These are phyloP conservation scores for Pseudocheirus occidentalis DNA, from an alignment of 2,797 vertebrate species.

Conservation along the genomic window DNA sequence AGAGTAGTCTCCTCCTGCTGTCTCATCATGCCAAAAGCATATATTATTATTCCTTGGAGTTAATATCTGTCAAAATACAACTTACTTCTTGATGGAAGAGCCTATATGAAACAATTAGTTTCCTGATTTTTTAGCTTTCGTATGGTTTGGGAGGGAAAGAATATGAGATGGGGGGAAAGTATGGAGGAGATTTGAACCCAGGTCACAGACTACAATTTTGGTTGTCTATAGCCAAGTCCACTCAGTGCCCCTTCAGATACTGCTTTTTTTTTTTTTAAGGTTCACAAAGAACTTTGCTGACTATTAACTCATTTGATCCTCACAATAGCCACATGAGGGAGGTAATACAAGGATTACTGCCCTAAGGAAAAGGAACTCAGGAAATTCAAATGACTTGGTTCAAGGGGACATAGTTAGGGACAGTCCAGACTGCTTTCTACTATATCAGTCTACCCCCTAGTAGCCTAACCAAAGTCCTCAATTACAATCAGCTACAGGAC, in stretches of 20 bases:
- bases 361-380: not conserved
- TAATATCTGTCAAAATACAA: not conserved
- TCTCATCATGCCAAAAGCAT: not conserved
- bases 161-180: not conserved
- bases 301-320: not conserved
- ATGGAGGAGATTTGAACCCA: not conserved
- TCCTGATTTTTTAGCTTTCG: not conserved
- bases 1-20: not conserved
- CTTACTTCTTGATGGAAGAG: not conserved
- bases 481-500: conserved; percentile 17
- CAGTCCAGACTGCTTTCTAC: not conserved
- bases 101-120: not conserved
- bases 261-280: not conserved
- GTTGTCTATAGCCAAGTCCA: not conserved
- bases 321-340: not conserved
- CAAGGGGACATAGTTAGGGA: not conserved
- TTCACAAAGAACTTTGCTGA: not conserved
- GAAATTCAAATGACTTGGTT: not conserved
- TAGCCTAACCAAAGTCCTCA: not conserved
- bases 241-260: not conserved
- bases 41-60: conserved; percentile 3
- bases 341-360: not conserved
- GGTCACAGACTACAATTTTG: not conserved
- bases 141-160: not conserved
- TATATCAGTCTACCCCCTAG: not conserved